A percentile compares a stretch with the other conserved stretches of the same genome.
Evolutionary conservation across 2,113 vertebrate genomes (phyloP).

Genomic region (Mus pahari): DNA sequence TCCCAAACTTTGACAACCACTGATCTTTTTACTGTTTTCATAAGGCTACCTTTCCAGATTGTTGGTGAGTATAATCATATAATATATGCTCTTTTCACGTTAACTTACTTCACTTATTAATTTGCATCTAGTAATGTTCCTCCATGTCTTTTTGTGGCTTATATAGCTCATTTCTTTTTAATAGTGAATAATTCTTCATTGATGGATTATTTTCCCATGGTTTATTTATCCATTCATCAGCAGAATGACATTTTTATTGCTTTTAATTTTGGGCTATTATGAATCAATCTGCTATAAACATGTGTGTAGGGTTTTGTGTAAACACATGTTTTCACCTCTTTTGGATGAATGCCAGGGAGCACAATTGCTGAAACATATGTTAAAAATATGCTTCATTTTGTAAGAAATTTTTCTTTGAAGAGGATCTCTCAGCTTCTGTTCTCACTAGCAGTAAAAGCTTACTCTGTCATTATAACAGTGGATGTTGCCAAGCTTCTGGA

Average conservation of each 20-base stretch:
- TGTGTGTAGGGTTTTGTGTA: constrained; percentile 6
- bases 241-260: constrained; percentile 20
- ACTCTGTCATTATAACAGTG: neutral
- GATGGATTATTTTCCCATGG: neutral
- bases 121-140: neutral
- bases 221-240: neutral
- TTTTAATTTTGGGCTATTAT: constrained; percentile 18
- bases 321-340: constrained; percentile 33
- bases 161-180: neutral
- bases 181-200: neutral
- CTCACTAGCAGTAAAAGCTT: neutral
- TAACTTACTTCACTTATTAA: neutral
- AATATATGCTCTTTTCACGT: neutral
- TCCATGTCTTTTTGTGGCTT: neutral
- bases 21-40: neutral
- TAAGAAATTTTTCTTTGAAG: neutral
- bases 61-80: neutral
- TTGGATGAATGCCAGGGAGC: neutral
- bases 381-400: neutral
- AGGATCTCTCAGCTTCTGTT: neutral
- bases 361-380: constrained; percentile 11
- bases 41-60: neutral
- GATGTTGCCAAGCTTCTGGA: neutral
- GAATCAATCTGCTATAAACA: constrained; percentile 32
- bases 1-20: neutral